Evolutionary conservation across 2,888 invertebrate species (phyloP), one percentile per base, ranked within the genome.

Genomic region (Acrocera orbiculus): DNA sequence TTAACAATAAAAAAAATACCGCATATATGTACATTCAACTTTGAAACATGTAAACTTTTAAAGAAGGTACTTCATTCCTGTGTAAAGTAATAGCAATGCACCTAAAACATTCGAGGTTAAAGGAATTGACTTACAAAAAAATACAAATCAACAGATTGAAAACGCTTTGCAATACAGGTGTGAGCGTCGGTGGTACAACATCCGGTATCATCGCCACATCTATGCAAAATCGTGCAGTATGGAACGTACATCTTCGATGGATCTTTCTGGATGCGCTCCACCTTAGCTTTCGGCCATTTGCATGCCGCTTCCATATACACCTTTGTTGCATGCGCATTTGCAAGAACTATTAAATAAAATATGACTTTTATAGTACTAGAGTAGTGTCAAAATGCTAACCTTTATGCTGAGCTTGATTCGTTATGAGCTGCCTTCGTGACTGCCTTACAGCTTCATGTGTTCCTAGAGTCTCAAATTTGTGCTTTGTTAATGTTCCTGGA

Each of bases 201-300:
- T 34, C 89, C 89, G 14, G 82, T 75, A 58, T 85, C 83, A 45
- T 83, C 81, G 9, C 78, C 74, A 56, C 92, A 92, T 41, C 83
- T 73, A 54, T 89, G 80, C 33, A 92, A 63, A 32, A 81, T 70
- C 11, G 86, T 86, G 53, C 87, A 89, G 31, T 79, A 76, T 1
- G 92, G 90, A 48, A 76, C 66, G 62, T 85, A 89, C 14, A 70
- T 67, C 44, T 76, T 80, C 33, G 76, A 75, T 5, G 58, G 48
- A 43, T 59, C 56, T 17, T 44, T 46, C 32, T 73, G 68, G 15
- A 87, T 77, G 29, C 73, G 69, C 32, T 86, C 67, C 51, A 87
- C 73, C 44, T 77, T 70, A 9, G 78, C 73, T 42, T 73, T 73
- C 1, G 89, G 89, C 45, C 49, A 30, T 13, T 49, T 48, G 35